Conservation (phyloP, 2,888 invertebrate genomes). For the Euzophera pinguis region DNA sequence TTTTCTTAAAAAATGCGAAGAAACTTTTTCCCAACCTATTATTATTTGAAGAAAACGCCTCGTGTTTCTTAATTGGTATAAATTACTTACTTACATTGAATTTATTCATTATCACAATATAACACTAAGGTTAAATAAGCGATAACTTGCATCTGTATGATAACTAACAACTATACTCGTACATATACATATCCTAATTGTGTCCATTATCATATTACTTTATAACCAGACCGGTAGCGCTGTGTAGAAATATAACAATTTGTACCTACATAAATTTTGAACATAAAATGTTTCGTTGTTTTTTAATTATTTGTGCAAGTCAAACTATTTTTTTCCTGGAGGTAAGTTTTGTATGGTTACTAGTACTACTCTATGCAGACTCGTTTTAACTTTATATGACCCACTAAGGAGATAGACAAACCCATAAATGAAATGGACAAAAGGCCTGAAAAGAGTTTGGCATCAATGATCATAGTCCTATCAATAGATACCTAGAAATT, state of each 20-base stretch:
- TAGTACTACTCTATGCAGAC: too few species aligned
- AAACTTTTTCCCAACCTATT: too few species aligned
- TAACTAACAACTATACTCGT: not conserved
- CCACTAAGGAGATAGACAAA: too few species aligned
- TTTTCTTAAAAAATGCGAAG: too few species aligned
- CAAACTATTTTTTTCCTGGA: not conserved
- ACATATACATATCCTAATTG: not conserved
- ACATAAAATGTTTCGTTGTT: not conserved
- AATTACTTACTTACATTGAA: not conserved
- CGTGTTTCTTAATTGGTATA: not conserved
- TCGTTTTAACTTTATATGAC: too few species aligned
- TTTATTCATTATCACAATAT: not conserved
- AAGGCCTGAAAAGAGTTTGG: too few species aligned
- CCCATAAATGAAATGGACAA: too few species aligned
- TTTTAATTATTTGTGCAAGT: constrained; percentile 7
- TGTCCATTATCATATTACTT: not conserved
- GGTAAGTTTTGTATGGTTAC: not conserved
- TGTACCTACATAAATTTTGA: not conserved
- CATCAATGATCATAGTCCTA: too few species aligned
- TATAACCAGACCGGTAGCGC: not conserved
- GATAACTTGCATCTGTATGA: not conserved
- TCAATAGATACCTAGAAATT: too few species aligned
- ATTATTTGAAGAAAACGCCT: not conserved
- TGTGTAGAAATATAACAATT: not conserved
- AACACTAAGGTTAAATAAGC: not conserved